Evolutionary conservation across 2,888 invertebrate species (phyloP).

Genomic region (Lepidocyrtoides sp.): DNA sequence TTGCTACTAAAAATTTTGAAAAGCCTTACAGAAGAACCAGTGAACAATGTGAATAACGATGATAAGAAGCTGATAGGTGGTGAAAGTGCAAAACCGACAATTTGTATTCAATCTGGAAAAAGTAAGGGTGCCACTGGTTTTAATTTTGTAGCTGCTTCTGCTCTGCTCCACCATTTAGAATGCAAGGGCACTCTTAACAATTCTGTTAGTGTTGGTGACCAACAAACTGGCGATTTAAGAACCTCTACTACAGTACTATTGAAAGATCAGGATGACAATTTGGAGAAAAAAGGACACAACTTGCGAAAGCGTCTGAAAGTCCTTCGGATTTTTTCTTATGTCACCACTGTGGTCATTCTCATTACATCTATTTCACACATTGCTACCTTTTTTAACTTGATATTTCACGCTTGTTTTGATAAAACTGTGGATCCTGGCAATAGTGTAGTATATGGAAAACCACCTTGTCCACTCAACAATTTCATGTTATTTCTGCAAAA

Average conservation of each 20-base stretch:
- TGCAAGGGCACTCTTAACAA: neutral
- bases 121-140: neutral
- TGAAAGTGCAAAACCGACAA: too few species aligned
- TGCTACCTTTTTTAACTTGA: conserved; percentile 34
- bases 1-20: conserved; percentile 34
- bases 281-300: neutral
- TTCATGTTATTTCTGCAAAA: conserved; percentile 56
- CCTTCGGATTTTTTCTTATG: neutral
- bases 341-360: conserved; percentile 2
- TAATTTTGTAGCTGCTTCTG: neutral
- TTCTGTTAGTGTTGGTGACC: neutral
- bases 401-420: conserved; percentile 57
- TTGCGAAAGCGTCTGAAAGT: neutral
- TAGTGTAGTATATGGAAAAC: conserved; percentile 37
- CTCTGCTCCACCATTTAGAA: conserved; percentile 1
- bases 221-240: too few species aligned
- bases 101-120: neutral
- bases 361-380: conserved; percentile 35
- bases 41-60: too few species aligned
- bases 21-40: neutral
- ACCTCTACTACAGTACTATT: too few species aligned
- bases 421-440: neutral
- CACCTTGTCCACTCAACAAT: conserved; percentile 57
- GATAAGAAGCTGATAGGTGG: too few species aligned
- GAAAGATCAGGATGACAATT: neutral